Percentiles rank a stretch among this genome's conserved stretches.
Evolutionary conservation across 2,113 vertebrate genomes (phyloP).

Genomic region (Vulpes ferrilata): DNA sequence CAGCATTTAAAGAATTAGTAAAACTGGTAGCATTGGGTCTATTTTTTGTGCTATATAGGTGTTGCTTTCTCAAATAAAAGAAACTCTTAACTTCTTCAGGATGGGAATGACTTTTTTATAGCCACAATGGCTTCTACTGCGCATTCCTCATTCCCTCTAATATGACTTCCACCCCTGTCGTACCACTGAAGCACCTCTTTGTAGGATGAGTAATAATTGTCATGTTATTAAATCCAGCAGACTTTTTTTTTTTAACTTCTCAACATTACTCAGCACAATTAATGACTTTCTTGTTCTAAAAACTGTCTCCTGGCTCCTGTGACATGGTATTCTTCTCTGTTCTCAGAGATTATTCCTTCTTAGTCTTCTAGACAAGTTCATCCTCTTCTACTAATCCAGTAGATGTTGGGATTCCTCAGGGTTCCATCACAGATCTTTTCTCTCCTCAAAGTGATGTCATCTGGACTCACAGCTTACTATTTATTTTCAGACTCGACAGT

Average conservation of each 20-base stretch:
- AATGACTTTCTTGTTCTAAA: not conserved
- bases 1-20: slow-evolving; percentile 27
- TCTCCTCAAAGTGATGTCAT: not conserved
- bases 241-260: not conserved
- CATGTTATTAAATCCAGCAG: not conserved
- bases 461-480: not conserved
- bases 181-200: not conserved
- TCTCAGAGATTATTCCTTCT: not conserved
- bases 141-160: not conserved
- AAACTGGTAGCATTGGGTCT: not conserved
- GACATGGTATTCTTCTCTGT: not conserved
- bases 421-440: not conserved
- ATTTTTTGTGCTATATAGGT: not conserved
- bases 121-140: not conserved
- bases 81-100: not conserved
- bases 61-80: not conserved
- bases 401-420: not conserved
- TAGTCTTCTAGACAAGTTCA: not conserved
- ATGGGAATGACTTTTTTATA: not conserved
- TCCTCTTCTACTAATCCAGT: not conserved
- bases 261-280: not conserved
- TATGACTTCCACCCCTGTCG: not conserved
- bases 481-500: slow-evolving; percentile 18
- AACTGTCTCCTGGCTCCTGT: not conserved
- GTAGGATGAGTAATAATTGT: not conserved